A percentile compares a stretch with the other conserved stretches of the same genome.
phyloP scores from a whole-genome alignment of 1,140 invertebrate genomes.

The Apocrypta bakeri region DNA sequence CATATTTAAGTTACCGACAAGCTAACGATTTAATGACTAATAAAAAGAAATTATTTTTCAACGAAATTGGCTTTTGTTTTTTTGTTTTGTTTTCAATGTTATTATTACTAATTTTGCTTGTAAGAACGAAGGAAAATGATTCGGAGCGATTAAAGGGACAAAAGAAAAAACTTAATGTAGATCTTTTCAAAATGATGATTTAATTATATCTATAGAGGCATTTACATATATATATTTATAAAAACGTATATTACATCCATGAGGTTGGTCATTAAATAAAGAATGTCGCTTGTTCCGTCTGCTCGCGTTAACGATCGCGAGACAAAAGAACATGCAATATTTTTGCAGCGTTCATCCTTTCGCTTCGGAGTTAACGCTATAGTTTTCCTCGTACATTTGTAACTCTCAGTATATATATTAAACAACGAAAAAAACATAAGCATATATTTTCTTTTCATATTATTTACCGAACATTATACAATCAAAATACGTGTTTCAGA shows the following conservation, averaged over 20 bases:
- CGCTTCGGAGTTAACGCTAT: neutral
- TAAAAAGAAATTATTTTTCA: no score
- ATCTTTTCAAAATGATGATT: slow-evolving; percentile 55
- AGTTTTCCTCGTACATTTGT: neutral
- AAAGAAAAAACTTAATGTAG: neutral
- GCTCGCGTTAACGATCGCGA: slow-evolving; percentile 20
- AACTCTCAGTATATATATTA: slow-evolving; percentile 12
- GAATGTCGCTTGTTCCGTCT: slow-evolving; percentile 36
- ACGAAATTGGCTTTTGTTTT: neutral
- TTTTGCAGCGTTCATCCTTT: slow-evolving; percentile 14
- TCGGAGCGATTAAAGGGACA: neutral
- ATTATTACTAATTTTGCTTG: neutral
- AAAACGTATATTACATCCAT: slow-evolving; percentile 57
- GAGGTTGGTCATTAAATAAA: slow-evolving; percentile 43
- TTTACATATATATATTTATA: slow-evolving; percentile 58
- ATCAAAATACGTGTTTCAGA: neutral
- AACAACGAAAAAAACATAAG: slow-evolving; percentile 33
- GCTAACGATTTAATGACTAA: no score
- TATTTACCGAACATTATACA: slow-evolving; percentile 25
- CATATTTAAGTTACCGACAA: no score
- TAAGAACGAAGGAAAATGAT: neutral
- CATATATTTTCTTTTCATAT: slow-evolving; percentile 24
- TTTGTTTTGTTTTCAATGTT: neutral
- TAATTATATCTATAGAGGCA: slow-evolving; percentile 60
- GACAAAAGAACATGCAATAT: slow-evolving; percentile 18